A percentile compares a stretch with the other conserved stretches of the same genome.
Evolutionary conservation across 35 echinoderm and acorn worm genomes (phyloP).

Genomic region (Apostichopus parvimensis): DNA sequence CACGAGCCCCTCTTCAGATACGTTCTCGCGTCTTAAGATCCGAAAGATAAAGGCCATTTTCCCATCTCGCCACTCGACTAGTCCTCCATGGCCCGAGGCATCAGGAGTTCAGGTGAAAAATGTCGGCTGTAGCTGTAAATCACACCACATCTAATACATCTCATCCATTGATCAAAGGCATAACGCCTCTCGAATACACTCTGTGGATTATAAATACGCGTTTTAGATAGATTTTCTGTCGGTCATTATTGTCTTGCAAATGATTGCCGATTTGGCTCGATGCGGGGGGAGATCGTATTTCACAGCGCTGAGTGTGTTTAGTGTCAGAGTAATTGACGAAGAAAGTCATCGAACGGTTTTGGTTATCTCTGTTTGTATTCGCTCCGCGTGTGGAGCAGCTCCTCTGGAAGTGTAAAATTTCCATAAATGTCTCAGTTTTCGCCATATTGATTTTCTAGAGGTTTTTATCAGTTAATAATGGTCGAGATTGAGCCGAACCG

Average conservation of each 20-base stretch:
- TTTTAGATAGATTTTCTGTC: constrained; percentile 53
- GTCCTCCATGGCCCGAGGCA: constrained; percentile 48
- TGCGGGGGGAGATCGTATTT: constrained; percentile 43
- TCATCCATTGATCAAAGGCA: constrained; percentile 51
- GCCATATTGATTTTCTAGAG: constrained; percentile 47
- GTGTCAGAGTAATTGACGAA: constrained; percentile 50
- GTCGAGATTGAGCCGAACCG: constrained; percentile 38
- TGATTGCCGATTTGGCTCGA: constrained; percentile 51
- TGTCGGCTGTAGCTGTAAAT: constrained; percentile 46
- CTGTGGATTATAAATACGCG: constrained; percentile 43
- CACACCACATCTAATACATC: constrained; percentile 48
- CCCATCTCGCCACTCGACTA: constrained; percentile 33
- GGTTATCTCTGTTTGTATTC: constrained; percentile 40
- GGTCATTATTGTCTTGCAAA: constrained; percentile 51
- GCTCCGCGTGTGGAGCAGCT: constrained; percentile 28
- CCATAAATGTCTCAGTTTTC: constrained; percentile 49
- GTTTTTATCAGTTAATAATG: constrained; percentile 53
- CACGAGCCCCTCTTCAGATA: constrained; percentile 6
- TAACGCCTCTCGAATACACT: constrained; percentile 48
- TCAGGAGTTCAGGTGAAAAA: constrained; percentile 34
- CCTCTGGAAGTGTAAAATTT: constrained; percentile 42
- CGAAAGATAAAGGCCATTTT: constrained; percentile 48
- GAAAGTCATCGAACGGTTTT: constrained; percentile 51
- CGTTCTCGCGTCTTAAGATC: constrained; percentile 6
- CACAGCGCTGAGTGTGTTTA: constrained; percentile 42